Percentiles rank a stretch among this genome's conserved stretches.
phyloP scores from a whole-genome alignment of 2,797 vertebrate genomes.

The Paratrypauchen microcephalus region DNA sequence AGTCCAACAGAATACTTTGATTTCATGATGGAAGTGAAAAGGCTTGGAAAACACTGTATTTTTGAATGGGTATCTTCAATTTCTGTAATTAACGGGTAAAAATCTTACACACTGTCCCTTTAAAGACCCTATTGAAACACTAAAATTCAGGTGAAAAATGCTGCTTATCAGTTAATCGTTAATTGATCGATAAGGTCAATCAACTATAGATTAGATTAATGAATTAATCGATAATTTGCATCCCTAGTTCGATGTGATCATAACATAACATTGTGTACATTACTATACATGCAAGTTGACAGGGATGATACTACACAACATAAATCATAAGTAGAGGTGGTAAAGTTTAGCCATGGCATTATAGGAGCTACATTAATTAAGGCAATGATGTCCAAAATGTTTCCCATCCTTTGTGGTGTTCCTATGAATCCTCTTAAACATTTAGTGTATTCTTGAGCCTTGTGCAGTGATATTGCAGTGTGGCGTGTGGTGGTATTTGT shows the following conservation, averaged over 20 bases:
- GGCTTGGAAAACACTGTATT: too few relatives aligned
- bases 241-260: not conserved
- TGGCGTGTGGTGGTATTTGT: slow-evolving; percentile 35
- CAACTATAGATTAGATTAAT: too few relatives aligned
- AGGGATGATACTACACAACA: not conserved
- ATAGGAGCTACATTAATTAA: not conserved
- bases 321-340: not conserved
- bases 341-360: not conserved
- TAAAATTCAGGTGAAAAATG: too few relatives aligned
- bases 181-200: too few relatives aligned
- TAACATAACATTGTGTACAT: not conserved
- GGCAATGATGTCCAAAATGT: not conserved
- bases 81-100: too few relatives aligned
- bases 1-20: too few relatives aligned
- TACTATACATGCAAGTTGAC: not conserved
- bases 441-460: not conserved
- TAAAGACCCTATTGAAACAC: too few relatives aligned
- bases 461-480: not conserved
- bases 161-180: too few relatives aligned
- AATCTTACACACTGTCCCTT: too few relatives aligned
- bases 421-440: not conserved
- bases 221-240: too few relatives aligned
- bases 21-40: too few relatives aligned
- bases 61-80: too few relatives aligned
- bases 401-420: not conserved